Evolutionary conservation across 2,888 invertebrate genomes (phyloP).

Genomic region (Melanostoma scalare): DNA sequence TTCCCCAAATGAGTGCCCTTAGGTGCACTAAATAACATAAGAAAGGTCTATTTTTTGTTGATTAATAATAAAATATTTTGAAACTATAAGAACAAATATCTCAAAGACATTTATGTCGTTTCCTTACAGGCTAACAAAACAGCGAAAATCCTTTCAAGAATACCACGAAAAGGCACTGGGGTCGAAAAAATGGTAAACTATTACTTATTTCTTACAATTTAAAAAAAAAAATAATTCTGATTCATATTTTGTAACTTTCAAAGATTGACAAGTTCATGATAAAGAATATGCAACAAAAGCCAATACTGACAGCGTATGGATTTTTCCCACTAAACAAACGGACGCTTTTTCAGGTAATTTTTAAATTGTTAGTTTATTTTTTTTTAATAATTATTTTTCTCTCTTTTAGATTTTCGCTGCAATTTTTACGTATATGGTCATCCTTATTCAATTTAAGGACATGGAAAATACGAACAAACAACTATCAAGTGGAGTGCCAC

Average conservation of each 20-base stretch:
- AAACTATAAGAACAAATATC: too few species aligned
- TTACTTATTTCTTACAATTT: background rate
- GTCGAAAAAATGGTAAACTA: slow-evolving; percentile 64
- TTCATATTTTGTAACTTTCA: background rate
- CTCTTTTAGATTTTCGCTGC: slow-evolving; percentile 77
- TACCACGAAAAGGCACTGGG: slow-evolving; percentile 48
- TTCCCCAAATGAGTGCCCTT: too few species aligned
- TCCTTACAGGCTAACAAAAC: slow-evolving; percentile 63
- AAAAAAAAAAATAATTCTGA: background rate
- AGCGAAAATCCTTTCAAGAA: slow-evolving; percentile 57
- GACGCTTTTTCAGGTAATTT: slow-evolving; percentile 77
- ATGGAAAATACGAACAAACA: slow-evolving; percentile 78
- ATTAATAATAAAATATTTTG: too few species aligned
- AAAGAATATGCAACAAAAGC: slow-evolving; percentile 78
- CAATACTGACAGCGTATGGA: slow-evolving; percentile 79
- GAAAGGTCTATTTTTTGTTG: too few species aligned
- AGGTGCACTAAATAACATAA: too few species aligned
- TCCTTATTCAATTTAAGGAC: slow-evolving; percentile 79
- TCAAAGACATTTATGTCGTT: background rate
- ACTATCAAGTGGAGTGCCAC: background rate
- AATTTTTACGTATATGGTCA: slow-evolving; percentile 79
- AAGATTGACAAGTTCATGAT: slow-evolving; percentile 79
- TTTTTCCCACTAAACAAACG: slow-evolving; percentile 79
- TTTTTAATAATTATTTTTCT: background rate
- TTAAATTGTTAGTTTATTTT: background rate